Evolutionary conservation across 2,888 invertebrate genomes (phyloP), one percentile per base, ranked within the genome.

Genomic region (Nemurella pictetii): DNA sequence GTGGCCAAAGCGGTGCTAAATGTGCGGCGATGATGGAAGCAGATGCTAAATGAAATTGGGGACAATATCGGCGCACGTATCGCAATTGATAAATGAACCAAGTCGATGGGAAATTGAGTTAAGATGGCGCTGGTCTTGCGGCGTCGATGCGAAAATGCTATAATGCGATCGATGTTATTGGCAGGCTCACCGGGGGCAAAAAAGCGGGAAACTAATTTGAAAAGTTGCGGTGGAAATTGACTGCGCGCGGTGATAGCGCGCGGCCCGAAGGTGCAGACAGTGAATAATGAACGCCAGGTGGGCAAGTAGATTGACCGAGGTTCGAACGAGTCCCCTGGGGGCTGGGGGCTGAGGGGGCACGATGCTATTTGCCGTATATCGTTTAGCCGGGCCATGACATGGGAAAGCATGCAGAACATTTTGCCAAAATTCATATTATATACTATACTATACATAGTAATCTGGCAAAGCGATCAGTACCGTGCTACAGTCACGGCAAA

Each of bases 231-330:
- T 55, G 9, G 55, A 55, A 55, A 55, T 55, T 55, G 55, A 55
- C 15, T 55, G 55, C 55, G 12, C 55, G 55, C 55, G 3, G 55
- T 20, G 55, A 55, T 55, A 55, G 55, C 55, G 55, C 55, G 55
- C 20, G 15, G 55, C 55, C 20, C 55, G 55, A 55, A 55, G 55
- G 55, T 55, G 55, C 20, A 75, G 75, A 26, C 27, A 26, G 75
- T 75, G 75, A 75, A 75, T 75, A 75, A 75, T 75, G 75, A 28
- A 28, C 26, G 75, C 75, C 75, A 75, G 75, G 28, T 75, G 75
- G 75, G 26, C 75, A 28, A 75, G 27, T 26, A 75, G 75, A 75
- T 75, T 75, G 75, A 75, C 75, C 75, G 75, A 28, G 75, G 28
- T 15, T 75, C 75, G 75, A 75, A 75, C 75, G 26, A 27, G 75